These are phyloP conservation scores for Potamilus streckersoni DNA, from an alignment of 1,140 invertebrate species.

Conservation along the genomic window DNA sequence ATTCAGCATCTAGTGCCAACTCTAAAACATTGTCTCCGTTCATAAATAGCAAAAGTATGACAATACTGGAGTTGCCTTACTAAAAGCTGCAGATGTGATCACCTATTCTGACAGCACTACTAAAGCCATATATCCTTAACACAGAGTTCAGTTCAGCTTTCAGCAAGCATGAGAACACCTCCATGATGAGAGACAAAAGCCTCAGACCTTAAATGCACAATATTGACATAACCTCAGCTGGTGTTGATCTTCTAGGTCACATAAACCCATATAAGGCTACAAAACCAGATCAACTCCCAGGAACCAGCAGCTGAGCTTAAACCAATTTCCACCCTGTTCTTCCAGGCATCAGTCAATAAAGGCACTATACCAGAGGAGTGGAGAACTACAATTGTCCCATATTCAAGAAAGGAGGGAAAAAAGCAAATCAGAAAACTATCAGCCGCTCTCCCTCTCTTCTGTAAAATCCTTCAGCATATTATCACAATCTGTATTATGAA, in stretches of 20 bases:
- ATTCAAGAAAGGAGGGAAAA: constrained; percentile 26
- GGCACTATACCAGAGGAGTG: constrained; percentile 28
- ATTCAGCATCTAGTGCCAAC: neutral
- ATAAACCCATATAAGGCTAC: constrained; percentile 19
- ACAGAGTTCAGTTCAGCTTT: neutral
- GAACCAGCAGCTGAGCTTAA: constrained; percentile 2
- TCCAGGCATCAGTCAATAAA: constrained; percentile 9
- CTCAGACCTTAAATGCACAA: neutral
- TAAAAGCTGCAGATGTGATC: constrained; percentile 10
- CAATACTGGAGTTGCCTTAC: constrained; percentile 13
- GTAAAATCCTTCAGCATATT: constrained; percentile 14
- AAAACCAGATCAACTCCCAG: constrained; percentile 17
- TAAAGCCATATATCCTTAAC: neutral
- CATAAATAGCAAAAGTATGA: constrained; percentile 8
- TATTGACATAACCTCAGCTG: neutral
- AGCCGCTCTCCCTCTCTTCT: constrained; percentile 31
- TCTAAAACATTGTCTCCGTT: neutral
- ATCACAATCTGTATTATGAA: constrained; percentile 11
- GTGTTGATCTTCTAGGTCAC: neutral
- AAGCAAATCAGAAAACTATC: constrained; percentile 23
- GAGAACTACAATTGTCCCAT: constrained; percentile 21
- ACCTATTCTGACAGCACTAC: constrained; percentile 14
- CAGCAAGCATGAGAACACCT: neutral
- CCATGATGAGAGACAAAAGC: too few species aligned
- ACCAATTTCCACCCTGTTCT: constrained; percentile 15